Percentiles rank a stretch among this genome's conserved stretches.
These are phyloP conservation scores for Aradophagus sp. DNA, from an alignment of 1,140 invertebrate genomes.

Conservation along the genomic window DNA sequence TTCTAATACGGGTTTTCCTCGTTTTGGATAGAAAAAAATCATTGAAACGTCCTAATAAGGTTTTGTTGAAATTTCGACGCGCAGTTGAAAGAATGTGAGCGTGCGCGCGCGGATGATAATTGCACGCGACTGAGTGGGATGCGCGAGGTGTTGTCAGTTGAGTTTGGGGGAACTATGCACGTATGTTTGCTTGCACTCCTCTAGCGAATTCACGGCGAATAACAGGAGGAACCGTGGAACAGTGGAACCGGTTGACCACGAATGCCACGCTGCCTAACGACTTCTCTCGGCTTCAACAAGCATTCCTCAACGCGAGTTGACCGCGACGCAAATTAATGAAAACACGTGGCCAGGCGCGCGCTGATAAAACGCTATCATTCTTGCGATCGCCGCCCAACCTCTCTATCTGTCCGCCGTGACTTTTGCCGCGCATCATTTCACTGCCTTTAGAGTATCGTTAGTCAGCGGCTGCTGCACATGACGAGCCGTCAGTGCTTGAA, in stretches of 20 bases:
- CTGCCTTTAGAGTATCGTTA: constrained; percentile 25
- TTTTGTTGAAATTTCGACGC: too few relatives aligned
- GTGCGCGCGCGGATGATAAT: constrained; percentile 10
- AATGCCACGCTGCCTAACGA: constrained; percentile 68
- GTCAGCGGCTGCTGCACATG: constrained; percentile 10
- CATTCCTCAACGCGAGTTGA: constrained; percentile 69
- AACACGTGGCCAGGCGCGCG: constrained; percentile 65
- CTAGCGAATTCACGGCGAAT: constrained; percentile 70
- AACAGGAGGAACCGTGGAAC: constrained; percentile 63
- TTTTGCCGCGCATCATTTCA: constrained; percentile 41
- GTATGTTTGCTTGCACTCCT: constrained; percentile 68
- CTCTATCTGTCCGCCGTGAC: constrained; percentile 53
- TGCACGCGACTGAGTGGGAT: constrained; percentile 20
- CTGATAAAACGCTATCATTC: constrained; percentile 69
- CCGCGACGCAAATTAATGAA: constrained; percentile 73
- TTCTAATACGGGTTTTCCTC: too few relatives aligned
- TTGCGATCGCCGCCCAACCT: constrained; percentile 52
- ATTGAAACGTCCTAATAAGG: too few relatives aligned
- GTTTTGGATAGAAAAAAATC: too few relatives aligned
- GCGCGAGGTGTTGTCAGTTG: constrained; percentile 54
- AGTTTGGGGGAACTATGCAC: constrained; percentile 32
- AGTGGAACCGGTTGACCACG: constrained; percentile 70
- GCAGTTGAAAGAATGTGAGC: too few relatives aligned
- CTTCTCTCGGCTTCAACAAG: constrained; percentile 66
- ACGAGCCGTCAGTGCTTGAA: constrained; percentile 3